Evolutionary conservation across 2,888 invertebrate genomes (phyloP), one percentile per base, ranked within the genome.

Genomic region (Athetis lepigone): DNA sequence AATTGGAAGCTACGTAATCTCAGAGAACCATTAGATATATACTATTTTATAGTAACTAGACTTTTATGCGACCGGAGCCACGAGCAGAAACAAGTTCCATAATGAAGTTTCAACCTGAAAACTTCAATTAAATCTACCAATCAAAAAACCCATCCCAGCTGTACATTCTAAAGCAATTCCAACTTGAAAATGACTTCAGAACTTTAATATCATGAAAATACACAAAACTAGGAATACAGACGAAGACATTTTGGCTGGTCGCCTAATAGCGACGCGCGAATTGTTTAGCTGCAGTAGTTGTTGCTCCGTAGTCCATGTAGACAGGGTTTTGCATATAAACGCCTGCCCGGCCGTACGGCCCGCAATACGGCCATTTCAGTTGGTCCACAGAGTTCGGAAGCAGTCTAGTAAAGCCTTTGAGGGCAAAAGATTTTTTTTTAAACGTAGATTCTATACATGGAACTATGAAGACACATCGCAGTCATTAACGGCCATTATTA

Each of bases 221-320:
- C 66, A 54, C 70, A 59, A 75, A 79, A 78, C 63, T 70, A 58
- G 75, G 80, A 79, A 79, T 77, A 75, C 79, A 69, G 77, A 86
- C 80, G 79, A 84, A 88, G 86, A 85, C 85, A 85, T 88, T 90
- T 86, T 90, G 89, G 90, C 88, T 64, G 59, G 68, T 71, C 75
- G 88, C 89, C 89, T 87, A 90, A 90, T 87, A 77, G 85, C 80
- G 55, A 69, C 71, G 70, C 55, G 74, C 63, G 82, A 84, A 85
- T 86, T 85, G 84, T 86, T 87, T 85, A 68, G 79, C 56, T 65
- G 64, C 70, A 71, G 65, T 74, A 69, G 64, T 65, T 67, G 56
- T 56, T 54, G 59, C 57, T 40, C 43, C n/a, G n/a, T n/a, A n/a
- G n/a, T n/a, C n/a, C 59, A 62, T 62, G 75, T 60, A 77, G 72